These are phyloP conservation scores for Clarias batrachus DNA, from an alignment of 2,113 vertebrate species.

Conservation along the genomic window DNA sequence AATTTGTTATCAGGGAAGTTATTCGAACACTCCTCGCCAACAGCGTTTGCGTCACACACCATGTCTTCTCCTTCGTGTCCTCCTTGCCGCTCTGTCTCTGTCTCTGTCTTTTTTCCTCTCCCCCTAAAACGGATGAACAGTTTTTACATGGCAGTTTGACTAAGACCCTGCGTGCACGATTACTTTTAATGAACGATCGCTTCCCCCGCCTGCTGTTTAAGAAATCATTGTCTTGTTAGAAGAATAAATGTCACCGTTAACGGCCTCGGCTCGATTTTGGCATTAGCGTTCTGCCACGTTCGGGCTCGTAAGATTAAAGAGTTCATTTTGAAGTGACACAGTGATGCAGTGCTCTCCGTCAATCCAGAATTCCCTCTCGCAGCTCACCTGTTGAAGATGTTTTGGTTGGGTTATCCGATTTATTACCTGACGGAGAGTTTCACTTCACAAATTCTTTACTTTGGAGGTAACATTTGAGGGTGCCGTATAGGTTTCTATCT, in stretches of 20 bases:
- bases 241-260: constrained; percentile 36
- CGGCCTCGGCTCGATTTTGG: background rate
- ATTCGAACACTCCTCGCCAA: constrained; percentile 18
- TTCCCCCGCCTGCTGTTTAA: background rate
- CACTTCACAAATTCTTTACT: background rate
- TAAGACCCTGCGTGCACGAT: constrained; percentile 6
- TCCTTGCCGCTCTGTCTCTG: constrained; percentile 9
- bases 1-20: background rate
- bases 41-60: background rate
- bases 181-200: constrained; percentile 31
- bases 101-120: background rate
- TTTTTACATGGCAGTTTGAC: constrained; percentile 32
- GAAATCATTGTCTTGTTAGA: constrained; percentile 39
- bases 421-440: background rate
- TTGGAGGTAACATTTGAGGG: background rate
- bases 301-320: background rate
- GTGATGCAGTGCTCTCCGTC: background rate
- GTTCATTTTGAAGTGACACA: background rate
- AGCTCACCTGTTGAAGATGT: background rate
- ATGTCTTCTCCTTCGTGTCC: constrained; percentile 1
- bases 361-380: background rate
- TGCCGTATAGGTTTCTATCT: background rate
- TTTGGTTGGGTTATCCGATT: background rate
- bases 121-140: background rate
- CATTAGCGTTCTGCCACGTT: constrained; percentile 3